Conservation (phyloP, 2,113 vertebrate species). For the Typhlomys cinereus region DNA sequence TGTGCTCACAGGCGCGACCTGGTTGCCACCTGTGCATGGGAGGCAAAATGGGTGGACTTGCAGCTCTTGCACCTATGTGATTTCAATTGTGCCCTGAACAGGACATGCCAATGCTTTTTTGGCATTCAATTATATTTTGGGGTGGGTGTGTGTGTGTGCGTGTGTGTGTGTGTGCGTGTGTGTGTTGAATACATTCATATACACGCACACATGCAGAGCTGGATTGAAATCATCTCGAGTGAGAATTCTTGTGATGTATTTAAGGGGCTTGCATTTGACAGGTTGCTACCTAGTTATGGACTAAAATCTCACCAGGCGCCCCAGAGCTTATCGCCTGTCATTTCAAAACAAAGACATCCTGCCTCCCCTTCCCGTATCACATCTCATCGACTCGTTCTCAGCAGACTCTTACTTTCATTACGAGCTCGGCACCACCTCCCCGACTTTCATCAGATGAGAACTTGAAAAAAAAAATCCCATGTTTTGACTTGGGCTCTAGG, state of each 20-base stretch:
- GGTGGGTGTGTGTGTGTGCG: background rate
- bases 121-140: slow-evolving; percentile 63
- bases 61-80: background rate
- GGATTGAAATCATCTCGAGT: slow-evolving; percentile 78
- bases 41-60: background rate
- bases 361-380: slow-evolving; percentile 72
- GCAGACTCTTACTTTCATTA: slow-evolving; percentile 78
- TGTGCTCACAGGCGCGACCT: slow-evolving; percentile 9
- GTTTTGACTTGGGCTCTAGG: slow-evolving; percentile 77
- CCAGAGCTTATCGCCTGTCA: slow-evolving; percentile 78
- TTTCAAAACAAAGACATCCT: slow-evolving; percentile 81
- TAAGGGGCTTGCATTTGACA: slow-evolving; percentile 78
- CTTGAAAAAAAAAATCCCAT: slow-evolving; percentile 54
- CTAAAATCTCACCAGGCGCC: slow-evolving; percentile 77
- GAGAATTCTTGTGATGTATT: slow-evolving; percentile 81
- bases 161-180: background rate
- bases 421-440: slow-evolving; percentile 51
- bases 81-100: slow-evolving; percentile 6
- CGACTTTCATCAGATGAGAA: slow-evolving; percentile 72
- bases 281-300: slow-evolving; percentile 80
- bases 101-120: slow-evolving; percentile 29
- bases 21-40: background rate
- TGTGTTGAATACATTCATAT: too few relatives aligned
- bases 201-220: slow-evolving; percentile 64
- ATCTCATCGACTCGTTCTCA: slow-evolving; percentile 74